Evolutionary conservation across 2,888 invertebrate species (phyloP), one percentile per base, ranked within the genome.

Genomic region (Girardia tigrina): DNA sequence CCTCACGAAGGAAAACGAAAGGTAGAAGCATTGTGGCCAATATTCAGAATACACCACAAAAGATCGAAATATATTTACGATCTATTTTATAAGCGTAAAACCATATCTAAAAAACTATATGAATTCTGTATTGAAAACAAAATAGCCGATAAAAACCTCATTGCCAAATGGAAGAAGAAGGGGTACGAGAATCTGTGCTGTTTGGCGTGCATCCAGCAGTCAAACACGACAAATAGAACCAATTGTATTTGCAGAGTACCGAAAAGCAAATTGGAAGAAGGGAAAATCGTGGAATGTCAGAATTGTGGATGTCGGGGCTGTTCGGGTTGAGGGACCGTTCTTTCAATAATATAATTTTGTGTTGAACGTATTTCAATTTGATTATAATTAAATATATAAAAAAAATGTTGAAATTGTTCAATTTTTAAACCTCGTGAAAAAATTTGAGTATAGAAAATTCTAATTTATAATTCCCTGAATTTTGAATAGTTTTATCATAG

Each of bases 261-360:
- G 0, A 97, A 98, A 83, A 90, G 91, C 75, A 98, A 98, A 85
- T 85, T 99, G 29, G 97, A 98, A 85, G 95, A 97, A 82, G 84
- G 84, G 6, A 84, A 84, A 78, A 83, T 85, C 77, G 83, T 85
- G 8, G 84, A 85, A 78, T 85, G 98, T 86, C 91, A 98, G 71
- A 97, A 98, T 85, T 98, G 98, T 85, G 98, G 98, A 0, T 98
- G 98, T 83, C 87, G 97, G 82, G 98, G 98, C 0, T 98, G 97
- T 82, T 97, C 95, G 0, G 98, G 97, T 76, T 90, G 84, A 87
- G 12, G 36, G n/a, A n/a, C n/a, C n/a, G n/a, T n/a, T n/a, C n/a
- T n/a, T n/a, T n/a, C n/a, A n/a, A n/a, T n/a, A n/a, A n/a, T n/a
- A n/a, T n/a, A n/a, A n/a, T n/a, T n/a, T n/a, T n/a, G n/a, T n/a